Conservation (phyloP, 2,888 invertebrate species). For the Hirtodrosophila cameraria region DNA sequence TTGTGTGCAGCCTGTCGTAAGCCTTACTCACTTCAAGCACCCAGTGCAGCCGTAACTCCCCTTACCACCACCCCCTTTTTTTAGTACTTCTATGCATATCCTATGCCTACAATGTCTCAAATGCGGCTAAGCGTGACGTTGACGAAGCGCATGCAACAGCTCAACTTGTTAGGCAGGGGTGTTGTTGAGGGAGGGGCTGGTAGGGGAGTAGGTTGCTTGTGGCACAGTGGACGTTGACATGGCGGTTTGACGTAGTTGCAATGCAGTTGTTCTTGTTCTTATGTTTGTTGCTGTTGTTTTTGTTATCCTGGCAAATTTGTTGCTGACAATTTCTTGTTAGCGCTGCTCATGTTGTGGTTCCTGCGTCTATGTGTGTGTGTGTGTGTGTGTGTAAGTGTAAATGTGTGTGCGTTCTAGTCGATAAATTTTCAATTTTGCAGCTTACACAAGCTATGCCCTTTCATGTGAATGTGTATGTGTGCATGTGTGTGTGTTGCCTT, state of each 20-base stretch:
- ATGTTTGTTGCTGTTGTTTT: constrained; percentile 10
- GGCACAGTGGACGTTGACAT: constrained; percentile 48
- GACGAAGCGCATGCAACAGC: constrained; percentile 76
- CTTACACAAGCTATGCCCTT: constrained; percentile 25
- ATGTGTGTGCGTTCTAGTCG: constrained; percentile 61
- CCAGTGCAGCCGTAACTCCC: background rate
- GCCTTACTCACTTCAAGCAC: background rate
- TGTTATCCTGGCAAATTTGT: constrained; percentile 58
- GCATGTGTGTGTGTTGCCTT: constrained; percentile 32
- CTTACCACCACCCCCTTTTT: no score
- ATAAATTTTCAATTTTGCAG: constrained; percentile 77
- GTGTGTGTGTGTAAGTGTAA: constrained; percentile 14
- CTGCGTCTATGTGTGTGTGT: constrained; percentile 7
- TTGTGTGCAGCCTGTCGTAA: constrained; percentile 8
- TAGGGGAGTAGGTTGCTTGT: background rate
- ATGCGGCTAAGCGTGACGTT: constrained; percentile 76
- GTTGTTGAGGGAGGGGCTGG: background rate
- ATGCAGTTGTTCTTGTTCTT: constrained; percentile 18
- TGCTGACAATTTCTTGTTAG: constrained; percentile 75
- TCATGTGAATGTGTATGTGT: constrained; percentile 1
- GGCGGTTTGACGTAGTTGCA: constrained; percentile 43
- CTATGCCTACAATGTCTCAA: constrained; percentile 69
- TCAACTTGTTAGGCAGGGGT: constrained; percentile 53
- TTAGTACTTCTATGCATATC: constrained; percentile 34
- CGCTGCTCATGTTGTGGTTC: constrained; percentile 64